phyloP scores from a whole-genome alignment of 2,888 invertebrate genomes.

The Cheilosia urbana region DNA sequence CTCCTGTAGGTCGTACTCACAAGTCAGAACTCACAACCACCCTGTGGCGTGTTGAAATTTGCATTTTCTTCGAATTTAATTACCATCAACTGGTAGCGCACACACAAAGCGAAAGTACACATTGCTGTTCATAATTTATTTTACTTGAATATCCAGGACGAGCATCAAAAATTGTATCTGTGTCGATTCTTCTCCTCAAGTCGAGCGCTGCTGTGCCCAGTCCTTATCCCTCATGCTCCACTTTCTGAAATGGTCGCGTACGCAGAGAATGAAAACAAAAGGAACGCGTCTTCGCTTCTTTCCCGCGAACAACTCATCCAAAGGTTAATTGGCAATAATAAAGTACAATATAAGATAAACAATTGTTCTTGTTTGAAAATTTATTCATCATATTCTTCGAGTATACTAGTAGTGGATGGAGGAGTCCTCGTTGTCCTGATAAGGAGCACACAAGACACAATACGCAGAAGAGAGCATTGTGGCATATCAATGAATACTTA shows the following conservation, averaged over 20 bases:
- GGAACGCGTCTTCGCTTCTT: not conserved
- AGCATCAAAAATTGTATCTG: constrained; percentile 23
- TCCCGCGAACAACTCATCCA: constrained; percentile 48
- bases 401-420: too few species aligned
- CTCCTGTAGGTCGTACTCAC: constrained; percentile 8
- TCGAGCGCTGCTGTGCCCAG: not conserved
- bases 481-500: constrained; percentile 65
- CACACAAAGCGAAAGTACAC: constrained; percentile 36
- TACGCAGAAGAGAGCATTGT: constrained; percentile 1
- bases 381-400: constrained; percentile 18
- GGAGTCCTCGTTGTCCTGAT: not conserved
- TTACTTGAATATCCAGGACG: constrained; percentile 23
- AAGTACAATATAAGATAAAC: constrained; percentile 68
- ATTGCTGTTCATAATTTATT: constrained; percentile 47
- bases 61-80: constrained; percentile 64
- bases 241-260: not conserved
- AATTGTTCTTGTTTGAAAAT: constrained; percentile 58
- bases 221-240: not conserved
- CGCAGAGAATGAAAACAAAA: not conserved
- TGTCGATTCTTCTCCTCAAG: constrained; percentile 45
- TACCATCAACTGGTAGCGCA: constrained; percentile 41
- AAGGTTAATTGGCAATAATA: constrained; percentile 70
- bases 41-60: constrained; percentile 28
- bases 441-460: constrained; percentile 4
- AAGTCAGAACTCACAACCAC: not conserved